Conservation (phyloP, 2,113 vertebrate genomes). For the Leuciscus idus region DNA sequence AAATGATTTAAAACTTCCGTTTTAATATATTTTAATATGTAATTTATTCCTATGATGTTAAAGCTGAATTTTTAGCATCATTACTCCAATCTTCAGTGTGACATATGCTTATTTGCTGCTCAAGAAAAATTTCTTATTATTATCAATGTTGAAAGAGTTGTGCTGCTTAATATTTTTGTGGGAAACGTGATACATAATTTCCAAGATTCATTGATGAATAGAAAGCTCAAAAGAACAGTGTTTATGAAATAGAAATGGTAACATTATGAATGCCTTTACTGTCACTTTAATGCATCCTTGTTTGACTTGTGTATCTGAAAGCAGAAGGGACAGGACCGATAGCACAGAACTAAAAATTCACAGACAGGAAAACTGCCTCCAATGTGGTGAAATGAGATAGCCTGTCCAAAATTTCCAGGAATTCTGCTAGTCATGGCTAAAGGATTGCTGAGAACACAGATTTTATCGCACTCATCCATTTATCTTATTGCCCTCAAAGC, state of each 20-base stretch:
- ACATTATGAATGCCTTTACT: background rate
- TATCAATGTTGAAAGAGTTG: background rate
- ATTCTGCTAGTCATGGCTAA: slow-evolving; percentile 30
- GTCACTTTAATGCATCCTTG: background rate
- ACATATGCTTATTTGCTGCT: background rate
- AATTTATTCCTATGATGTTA: background rate
- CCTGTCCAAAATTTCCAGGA: slow-evolving; percentile 66
- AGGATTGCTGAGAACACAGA: background rate
- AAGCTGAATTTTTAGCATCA: background rate
- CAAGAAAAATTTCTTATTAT: background rate
- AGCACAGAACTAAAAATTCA: slow-evolving; percentile 47
- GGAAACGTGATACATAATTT: background rate
- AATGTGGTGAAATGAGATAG: slow-evolving; percentile 73
- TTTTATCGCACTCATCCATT: background rate
- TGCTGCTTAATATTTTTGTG: background rate
- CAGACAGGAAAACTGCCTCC: slow-evolving; percentile 71
- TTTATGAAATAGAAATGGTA: background rate
- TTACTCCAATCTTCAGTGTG: background rate
- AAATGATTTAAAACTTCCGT: background rate
- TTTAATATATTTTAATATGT: background rate
- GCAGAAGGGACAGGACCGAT: slow-evolving; percentile 61
- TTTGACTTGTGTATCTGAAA: slow-evolving; percentile 61
- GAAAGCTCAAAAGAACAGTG: background rate
- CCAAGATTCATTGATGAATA: background rate
- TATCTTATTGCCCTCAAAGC: background rate